phyloP scores from a whole-genome alignment of 2,888 invertebrate genomes.

The Malthinus seriepunctatus region DNA sequence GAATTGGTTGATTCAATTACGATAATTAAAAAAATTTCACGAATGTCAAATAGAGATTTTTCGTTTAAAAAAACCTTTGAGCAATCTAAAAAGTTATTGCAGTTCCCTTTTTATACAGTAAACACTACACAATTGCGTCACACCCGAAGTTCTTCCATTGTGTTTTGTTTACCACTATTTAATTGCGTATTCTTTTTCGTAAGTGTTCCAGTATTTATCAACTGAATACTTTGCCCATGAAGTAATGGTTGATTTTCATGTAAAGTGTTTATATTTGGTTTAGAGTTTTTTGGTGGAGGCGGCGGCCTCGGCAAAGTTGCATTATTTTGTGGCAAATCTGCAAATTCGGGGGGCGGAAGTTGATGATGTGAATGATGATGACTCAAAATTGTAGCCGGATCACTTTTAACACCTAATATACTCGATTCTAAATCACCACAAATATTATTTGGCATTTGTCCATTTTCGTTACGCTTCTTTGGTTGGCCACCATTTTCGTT shows the following conservation, averaged over 20 bases:
- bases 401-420: constrained; percentile 64
- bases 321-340: constrained; percentile 75
- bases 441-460: constrained; percentile 86
- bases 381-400: constrained; percentile 72
- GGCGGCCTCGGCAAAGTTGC: constrained; percentile 72
- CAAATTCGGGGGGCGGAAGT: constrained; percentile 81
- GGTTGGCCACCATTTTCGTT: constrained; percentile 59
- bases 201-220: constrained; percentile 76
- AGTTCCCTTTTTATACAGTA: constrained; percentile 21
- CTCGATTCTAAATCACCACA: constrained; percentile 79
- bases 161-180: constrained; percentile 63
- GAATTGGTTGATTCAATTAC: background rate
- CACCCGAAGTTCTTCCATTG: constrained; percentile 84
- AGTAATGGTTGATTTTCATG: constrained; percentile 66
- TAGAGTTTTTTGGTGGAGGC: constrained; percentile 69
- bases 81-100: constrained; percentile 36
- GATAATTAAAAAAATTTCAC: constrained; percentile 18
- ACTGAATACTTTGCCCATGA: constrained; percentile 76
- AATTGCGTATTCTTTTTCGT: constrained; percentile 75
- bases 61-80: constrained; percentile 32
- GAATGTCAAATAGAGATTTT: constrained; percentile 22
- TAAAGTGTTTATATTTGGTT: constrained; percentile 56
- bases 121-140: constrained; percentile 61
- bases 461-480: constrained; percentile 79
- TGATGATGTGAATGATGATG: constrained; percentile 81